Evolutionary conservation across 2,888 invertebrate species (phyloP).

Genomic region (Drosophila multiciliata): DNA sequence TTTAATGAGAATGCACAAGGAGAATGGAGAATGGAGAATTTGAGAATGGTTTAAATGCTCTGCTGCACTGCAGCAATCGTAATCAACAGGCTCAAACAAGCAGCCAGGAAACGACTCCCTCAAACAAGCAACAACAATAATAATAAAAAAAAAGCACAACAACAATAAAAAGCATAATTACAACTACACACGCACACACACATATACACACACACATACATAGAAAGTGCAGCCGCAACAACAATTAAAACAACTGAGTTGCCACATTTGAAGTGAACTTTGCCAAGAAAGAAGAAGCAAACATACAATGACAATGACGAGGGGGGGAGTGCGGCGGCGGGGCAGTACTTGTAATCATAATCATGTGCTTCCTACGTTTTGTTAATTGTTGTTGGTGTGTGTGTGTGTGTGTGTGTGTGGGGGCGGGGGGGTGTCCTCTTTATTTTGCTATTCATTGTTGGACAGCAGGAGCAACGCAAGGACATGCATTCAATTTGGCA

Average conservation of each 20-base stretch:
- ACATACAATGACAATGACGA: slow-evolving; percentile 35
- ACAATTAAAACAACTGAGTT: slow-evolving; percentile 77
- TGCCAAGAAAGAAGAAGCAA: slow-evolving; percentile 39
- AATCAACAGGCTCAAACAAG: slow-evolving; percentile 54
- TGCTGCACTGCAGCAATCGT: slow-evolving; percentile 41
- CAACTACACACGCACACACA: slow-evolving; percentile 37
- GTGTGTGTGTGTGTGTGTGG: slow-evolving; percentile 26
- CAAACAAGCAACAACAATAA: slow-evolving; percentile 32
- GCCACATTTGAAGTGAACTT: slow-evolving; percentile 77
- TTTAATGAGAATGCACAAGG: slow-evolving; percentile 27
- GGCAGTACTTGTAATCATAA: slow-evolving; percentile 73
- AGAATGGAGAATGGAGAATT: slow-evolving; percentile 17
- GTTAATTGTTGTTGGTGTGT: slow-evolving; percentile 55
- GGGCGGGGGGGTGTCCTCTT: slow-evolving; percentile 51
- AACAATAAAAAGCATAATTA: slow-evolving; percentile 55
- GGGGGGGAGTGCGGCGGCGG: slow-evolving; percentile 12
- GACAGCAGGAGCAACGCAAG: slow-evolving; percentile 52
- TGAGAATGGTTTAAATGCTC: slow-evolving; percentile 23
- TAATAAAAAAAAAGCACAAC: slow-evolving; percentile 27
- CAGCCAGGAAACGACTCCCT: slow-evolving; percentile 8
- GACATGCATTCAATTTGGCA: slow-evolving; percentile 76
- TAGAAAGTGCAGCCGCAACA: slow-evolving; percentile 61
- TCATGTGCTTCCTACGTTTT: slow-evolving; percentile 75
- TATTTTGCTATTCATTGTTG: slow-evolving; percentile 76
- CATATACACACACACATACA: slow-evolving; percentile 1